A percentile compares a stretch with the other conserved stretches of the same genome.
Conservation (phyloP, 2,888 invertebrate genomes). For the Slavum lentiscoides region DNA sequence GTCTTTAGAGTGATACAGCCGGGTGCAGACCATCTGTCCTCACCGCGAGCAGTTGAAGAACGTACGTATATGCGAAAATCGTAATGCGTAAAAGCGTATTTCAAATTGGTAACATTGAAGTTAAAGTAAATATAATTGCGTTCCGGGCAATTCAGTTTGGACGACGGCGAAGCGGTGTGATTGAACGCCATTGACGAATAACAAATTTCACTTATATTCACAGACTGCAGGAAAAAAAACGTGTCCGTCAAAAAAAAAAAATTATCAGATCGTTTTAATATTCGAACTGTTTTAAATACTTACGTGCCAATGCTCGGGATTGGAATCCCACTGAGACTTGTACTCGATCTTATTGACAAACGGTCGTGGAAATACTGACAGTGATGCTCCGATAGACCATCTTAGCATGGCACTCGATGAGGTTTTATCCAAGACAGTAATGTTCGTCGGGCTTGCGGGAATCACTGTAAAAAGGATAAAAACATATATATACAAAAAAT, state of each 20-base stretch:
- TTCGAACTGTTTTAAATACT: constrained; percentile 32
- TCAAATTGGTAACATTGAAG: constrained; percentile 64
- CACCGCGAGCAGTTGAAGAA: constrained; percentile 64
- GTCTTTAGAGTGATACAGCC: constrained; percentile 68
- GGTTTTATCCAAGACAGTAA: constrained; percentile 62
- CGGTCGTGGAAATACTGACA: constrained; percentile 64
- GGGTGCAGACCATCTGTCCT: constrained; percentile 73
- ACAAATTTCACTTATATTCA: constrained; percentile 31
- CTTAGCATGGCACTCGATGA: constrained; percentile 61
- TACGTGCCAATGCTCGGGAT: constrained; percentile 55
- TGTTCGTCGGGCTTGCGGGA: constrained; percentile 62
- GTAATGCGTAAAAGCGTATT: constrained; percentile 72
- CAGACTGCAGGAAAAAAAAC: constrained; percentile 6
- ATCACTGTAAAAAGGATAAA: constrained; percentile 60
- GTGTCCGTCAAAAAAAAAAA: too few relatives aligned
- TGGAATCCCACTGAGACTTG: constrained; percentile 61
- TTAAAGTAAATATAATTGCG: background rate
- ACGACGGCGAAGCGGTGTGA: background rate
- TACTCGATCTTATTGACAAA: constrained; percentile 63
- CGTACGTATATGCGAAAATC: constrained; percentile 73
- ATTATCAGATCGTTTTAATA: too few relatives aligned
- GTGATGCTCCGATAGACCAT: constrained; percentile 62
- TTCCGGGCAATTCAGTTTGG: constrained; percentile 9
- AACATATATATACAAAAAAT: too few relatives aligned
- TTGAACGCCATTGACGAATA: constrained; percentile 28